Conservation (phyloP, 2,113 vertebrate genomes). For the Hydropotes inermis region DNA sequence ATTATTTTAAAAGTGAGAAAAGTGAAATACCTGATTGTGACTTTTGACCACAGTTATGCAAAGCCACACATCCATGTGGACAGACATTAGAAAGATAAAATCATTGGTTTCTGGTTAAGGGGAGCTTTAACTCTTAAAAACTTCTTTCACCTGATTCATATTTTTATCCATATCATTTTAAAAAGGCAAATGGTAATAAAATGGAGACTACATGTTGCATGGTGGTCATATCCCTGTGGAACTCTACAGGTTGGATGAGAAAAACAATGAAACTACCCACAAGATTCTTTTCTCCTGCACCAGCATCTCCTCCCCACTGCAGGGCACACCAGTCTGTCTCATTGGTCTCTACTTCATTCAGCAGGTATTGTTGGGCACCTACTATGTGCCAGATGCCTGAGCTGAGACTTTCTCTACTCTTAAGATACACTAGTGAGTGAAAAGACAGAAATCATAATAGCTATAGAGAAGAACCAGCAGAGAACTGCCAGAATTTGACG, state of each 20-base stretch:
- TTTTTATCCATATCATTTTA: background rate
- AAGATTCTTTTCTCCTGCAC: background rate
- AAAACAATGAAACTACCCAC: background rate
- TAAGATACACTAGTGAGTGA: background rate
- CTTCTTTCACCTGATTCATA: background rate
- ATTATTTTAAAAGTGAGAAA: background rate
- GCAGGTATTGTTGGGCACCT: background rate
- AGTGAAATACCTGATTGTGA: background rate
- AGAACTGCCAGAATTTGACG: too few species aligned
- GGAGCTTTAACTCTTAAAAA: background rate
- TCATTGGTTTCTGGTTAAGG: background rate
- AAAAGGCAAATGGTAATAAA: background rate
- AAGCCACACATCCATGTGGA: background rate
- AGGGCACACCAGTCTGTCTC: fast-evolving
- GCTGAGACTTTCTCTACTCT: background rate
- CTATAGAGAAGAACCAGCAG: background rate
- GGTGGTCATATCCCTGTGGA: background rate
- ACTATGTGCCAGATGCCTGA: background rate
- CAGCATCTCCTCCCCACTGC: background rate
- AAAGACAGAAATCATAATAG: background rate
- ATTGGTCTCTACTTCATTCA: background rate
- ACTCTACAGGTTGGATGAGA: background rate
- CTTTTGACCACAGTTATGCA: background rate
- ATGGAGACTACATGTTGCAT: background rate
- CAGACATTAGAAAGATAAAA: background rate